Conservation (phyloP, 1,140 invertebrate species). For the Megalonaias nervosa region DNA sequence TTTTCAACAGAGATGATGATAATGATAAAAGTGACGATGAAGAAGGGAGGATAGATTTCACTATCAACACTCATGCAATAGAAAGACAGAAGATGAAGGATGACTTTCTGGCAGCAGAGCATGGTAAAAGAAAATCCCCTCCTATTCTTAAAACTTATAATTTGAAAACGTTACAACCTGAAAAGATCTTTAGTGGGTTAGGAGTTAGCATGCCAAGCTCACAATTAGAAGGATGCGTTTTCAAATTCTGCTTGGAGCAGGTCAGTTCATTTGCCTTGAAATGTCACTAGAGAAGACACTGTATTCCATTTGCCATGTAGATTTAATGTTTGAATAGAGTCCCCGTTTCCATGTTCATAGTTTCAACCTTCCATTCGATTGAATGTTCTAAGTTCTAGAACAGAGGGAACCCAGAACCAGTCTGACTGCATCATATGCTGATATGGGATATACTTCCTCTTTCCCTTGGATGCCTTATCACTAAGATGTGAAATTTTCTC, state of each 20-base stretch:
- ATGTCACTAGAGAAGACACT: neutral
- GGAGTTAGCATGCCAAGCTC: neutral
- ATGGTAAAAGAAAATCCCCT: slow-evolving; percentile 73
- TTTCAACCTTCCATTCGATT: too few relatives aligned
- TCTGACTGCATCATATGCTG: too few relatives aligned
- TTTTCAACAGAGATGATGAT: slow-evolving; percentile 82
- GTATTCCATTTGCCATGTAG: too few relatives aligned
- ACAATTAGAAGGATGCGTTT: neutral
- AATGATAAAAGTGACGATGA: slow-evolving; percentile 87
- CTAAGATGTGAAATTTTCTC: too few relatives aligned
- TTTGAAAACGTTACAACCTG: neutral
- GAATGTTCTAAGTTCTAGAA: too few relatives aligned
- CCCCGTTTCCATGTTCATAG: neutral
- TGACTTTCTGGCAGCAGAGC: slow-evolving; percentile 85
- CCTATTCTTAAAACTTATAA: neutral
- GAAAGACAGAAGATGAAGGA: slow-evolving; percentile 86
- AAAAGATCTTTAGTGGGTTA: neutral
- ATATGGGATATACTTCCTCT: too few relatives aligned
- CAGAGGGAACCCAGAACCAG: too few relatives aligned
- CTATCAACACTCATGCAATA: slow-evolving; percentile 80
- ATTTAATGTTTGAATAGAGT: neutral
- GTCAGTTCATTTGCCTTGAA: neutral
- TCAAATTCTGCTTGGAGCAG: neutral
- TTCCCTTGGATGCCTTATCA: too few relatives aligned
- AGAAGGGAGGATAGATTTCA: slow-evolving; percentile 84